Percentiles rank a stretch among this genome's conserved stretches.
phyloP scores from a whole-genome alignment of 2,113 vertebrate genomes.

The Willisornis vidua region DNA sequence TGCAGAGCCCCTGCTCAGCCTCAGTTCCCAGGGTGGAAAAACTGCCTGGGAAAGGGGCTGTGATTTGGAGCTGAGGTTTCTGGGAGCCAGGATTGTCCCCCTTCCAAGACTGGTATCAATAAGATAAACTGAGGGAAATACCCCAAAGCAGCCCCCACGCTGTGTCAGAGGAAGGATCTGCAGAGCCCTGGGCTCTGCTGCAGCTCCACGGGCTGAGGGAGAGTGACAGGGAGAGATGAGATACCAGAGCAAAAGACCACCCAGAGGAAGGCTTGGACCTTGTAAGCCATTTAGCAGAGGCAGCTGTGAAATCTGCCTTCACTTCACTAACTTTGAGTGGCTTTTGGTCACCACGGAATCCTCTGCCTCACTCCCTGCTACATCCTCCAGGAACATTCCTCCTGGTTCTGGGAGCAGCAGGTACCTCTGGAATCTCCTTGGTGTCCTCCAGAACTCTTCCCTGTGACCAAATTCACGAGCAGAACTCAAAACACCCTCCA shows the following conservation, averaged over 20 bases:
- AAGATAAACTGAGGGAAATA: not conserved
- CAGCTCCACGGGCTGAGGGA: not conserved
- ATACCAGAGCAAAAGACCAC: not conserved
- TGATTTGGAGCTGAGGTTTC: not conserved
- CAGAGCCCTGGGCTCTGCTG: not conserved
- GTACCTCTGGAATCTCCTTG: accelerated
- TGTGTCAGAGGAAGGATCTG: not conserved
- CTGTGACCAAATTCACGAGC: accelerated
- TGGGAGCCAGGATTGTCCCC: not conserved
- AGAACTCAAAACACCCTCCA: not conserved
- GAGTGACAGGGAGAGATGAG: not conserved
- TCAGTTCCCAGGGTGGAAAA: not conserved
- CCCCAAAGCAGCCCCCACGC: not conserved
- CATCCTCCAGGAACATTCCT: not conserved
- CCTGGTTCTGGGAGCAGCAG: not conserved
- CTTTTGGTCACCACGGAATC: not conserved
- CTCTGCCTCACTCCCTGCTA: accelerated
- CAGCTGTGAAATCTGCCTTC: not conserved
- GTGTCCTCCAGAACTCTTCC: not conserved
- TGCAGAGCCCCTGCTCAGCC: not conserved
- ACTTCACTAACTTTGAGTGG: not conserved
- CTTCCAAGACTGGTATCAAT: not conserved
- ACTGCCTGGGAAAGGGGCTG: not conserved
- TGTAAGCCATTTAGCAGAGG: not conserved
- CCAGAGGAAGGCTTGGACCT: not conserved